Conservation (phyloP, 2,113 vertebrate species). For the Circaetus cinerascens region DNA sequence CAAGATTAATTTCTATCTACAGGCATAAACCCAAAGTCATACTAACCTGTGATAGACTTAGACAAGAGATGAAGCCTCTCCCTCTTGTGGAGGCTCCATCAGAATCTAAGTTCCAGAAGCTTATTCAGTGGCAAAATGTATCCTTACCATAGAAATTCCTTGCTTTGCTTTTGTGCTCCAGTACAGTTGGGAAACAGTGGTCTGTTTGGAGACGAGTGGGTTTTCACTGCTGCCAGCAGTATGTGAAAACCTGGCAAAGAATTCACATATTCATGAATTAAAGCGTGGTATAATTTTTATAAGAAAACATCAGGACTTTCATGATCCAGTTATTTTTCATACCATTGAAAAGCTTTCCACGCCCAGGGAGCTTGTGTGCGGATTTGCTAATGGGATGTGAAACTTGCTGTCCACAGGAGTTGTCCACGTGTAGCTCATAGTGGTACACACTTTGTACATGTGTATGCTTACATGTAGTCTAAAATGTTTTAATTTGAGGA, state of each 20-base stretch:
- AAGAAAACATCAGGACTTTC: background rate
- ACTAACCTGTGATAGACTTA: background rate
- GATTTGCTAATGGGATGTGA: background rate
- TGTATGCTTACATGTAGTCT: background rate
- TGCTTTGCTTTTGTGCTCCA: background rate
- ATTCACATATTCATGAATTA: background rate
- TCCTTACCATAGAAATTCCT: background rate
- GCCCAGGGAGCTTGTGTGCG: background rate
- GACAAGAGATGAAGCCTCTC: background rate
- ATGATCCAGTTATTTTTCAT: background rate
- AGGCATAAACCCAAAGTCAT: background rate
- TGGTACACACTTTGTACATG: fast-evolving
- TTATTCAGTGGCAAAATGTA: background rate
- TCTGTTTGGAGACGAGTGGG: background rate
- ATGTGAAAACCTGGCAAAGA: background rate
- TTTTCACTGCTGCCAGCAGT: background rate
- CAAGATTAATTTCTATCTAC: background rate
- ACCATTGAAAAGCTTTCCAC: background rate
- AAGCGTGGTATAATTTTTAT: background rate
- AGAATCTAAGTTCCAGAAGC: background rate
- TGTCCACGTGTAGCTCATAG: background rate
- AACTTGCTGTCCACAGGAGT: background rate
- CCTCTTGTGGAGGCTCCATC: background rate
- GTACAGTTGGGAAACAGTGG: background rate
- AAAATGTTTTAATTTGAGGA: background rate